Evolutionary conservation across 2,888 invertebrate species (phyloP).

Genomic region (Drosophila seclusa): DNA sequence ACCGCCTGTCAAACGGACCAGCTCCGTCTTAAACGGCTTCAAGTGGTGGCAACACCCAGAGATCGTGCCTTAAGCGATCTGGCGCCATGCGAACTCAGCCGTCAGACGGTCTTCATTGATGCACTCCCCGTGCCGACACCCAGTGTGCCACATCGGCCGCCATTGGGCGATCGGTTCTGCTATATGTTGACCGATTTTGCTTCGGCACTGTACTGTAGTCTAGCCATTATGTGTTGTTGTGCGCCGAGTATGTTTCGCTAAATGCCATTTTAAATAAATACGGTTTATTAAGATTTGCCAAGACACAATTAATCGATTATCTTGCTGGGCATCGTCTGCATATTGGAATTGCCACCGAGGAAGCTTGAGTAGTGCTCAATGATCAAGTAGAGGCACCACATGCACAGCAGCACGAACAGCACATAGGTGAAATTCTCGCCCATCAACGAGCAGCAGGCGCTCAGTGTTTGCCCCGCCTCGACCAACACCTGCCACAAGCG

Average conservation of each 20-base stretch:
- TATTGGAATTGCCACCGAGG: constrained; percentile 27
- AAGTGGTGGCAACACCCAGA: not conserved
- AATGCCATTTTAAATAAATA: constrained; percentile 19
- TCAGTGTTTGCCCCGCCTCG: constrained; percentile 52
- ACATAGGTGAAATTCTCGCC: constrained; percentile 67
- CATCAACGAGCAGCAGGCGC: constrained; percentile 61
- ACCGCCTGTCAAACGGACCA: constrained; percentile 61
- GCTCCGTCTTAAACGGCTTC: constrained; percentile 33
- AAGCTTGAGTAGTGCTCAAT: constrained; percentile 54
- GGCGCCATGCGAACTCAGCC: constrained; percentile 57
- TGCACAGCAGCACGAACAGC: constrained; percentile 59
- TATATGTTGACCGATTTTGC: constrained; percentile 73
- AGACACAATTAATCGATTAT: constrained; percentile 14
- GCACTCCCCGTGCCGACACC: constrained; percentile 43
- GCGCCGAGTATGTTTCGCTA: constrained; percentile 70
- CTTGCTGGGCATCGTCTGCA: not conserved
- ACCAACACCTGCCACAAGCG: constrained; percentile 65
- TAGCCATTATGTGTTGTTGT: constrained; percentile 75
- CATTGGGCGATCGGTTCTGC: constrained; percentile 68
- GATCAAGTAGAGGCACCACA: constrained; percentile 67
- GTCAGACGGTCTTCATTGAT: constrained; percentile 62
- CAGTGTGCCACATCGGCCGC: constrained; percentile 39
- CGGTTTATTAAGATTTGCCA: not conserved
- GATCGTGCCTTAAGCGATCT: not conserved
- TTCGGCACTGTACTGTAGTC: constrained; percentile 69